These are phyloP conservation scores for Micrastur ruficollis DNA, from an alignment of 2,797 vertebrate genomes.

Conservation along the genomic window DNA sequence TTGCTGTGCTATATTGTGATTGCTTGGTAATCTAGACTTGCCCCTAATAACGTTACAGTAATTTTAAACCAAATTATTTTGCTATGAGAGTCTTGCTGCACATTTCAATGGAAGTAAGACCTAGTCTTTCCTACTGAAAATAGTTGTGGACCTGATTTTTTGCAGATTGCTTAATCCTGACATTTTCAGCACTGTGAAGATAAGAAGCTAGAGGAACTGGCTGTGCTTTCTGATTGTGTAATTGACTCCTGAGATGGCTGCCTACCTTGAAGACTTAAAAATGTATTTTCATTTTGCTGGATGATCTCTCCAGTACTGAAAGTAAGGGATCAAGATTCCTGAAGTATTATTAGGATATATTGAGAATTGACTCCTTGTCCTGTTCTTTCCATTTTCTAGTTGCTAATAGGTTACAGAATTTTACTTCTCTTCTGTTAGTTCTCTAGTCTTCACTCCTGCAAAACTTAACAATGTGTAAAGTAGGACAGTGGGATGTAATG, in stretches of 20 bases:
- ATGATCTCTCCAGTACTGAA: slow-evolving; percentile 70
- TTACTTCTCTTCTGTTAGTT: background rate
- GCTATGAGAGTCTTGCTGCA: background rate
- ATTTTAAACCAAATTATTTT: background rate
- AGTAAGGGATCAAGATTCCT: slow-evolving; percentile 67
- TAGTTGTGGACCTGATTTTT: background rate
- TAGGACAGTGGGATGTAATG: background rate
- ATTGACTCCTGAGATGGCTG: background rate
- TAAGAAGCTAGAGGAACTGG: slow-evolving; percentile 78
- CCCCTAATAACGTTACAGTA: background rate
- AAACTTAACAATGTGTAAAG: background rate
- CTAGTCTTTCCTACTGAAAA: background rate
- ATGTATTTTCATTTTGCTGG: slow-evolving; percentile 76
- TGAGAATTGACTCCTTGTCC: background rate
- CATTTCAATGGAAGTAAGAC: background rate
- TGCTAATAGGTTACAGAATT: background rate
- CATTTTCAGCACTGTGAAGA: slow-evolving; percentile 76
- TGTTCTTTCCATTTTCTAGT: background rate
- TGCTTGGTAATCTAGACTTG: background rate
- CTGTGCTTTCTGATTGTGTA: slow-evolving; percentile 47
- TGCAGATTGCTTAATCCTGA: slow-evolving; percentile 36
- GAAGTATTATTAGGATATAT: background rate
- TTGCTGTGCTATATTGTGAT: background rate
- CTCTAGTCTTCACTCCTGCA: background rate
- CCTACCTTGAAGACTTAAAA: slow-evolving; percentile 68